Base-by-base conservation (phyloP, 2,888 invertebrate genomes). In the Exocentrus adspersus region DNA sequence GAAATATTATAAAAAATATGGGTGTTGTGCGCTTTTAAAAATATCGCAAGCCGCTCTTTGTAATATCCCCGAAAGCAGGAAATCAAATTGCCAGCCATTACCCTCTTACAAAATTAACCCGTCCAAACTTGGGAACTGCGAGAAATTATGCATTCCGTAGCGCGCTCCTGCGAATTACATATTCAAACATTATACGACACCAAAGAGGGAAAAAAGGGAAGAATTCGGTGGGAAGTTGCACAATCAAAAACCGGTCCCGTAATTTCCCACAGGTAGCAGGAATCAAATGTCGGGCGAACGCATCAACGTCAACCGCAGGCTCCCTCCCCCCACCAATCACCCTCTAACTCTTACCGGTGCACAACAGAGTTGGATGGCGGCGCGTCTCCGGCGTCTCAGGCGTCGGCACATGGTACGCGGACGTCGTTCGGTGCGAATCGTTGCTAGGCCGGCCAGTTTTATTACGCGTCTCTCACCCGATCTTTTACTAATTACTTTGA, bases 181-280 rank as follows among this genome's bases (percentile, higher is more conserved):
- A 70, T 70, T 69, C 63, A 65, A 64, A 67, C 67, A 59, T 67
- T 61, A 61, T 52, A 46, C 48, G 50, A 64, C 57, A 32, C 37
- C n/a, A 37, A 37, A 51, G 41, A 58, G 58, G 62, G 45, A 65
- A 50, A 51, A 51, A 45, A 58, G 58, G 62, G 45, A 65, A 50
- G 56, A 59, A 60, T 59, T 62, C 53, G 58, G 60, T 52, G 63
- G 50, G 66, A 72, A 75, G 67, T 71, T 72, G 71, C 67, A 75
- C 73, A 75, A 75, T 73, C 75, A 74, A 70, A 72, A 70, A 65
- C 64, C 65, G 66, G 64, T 69, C 69, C 70, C 69, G 69, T 72
- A 75, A 75, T 76, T 78, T 78, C 77, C 77, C 78, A 78, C 78
- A 78, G 78, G 78, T 78, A 77, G 77, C 70, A 73, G 67, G 76